Conservation (phyloP, 2,797 vertebrate species). For the Macrochelys suwanniensis region DNA sequence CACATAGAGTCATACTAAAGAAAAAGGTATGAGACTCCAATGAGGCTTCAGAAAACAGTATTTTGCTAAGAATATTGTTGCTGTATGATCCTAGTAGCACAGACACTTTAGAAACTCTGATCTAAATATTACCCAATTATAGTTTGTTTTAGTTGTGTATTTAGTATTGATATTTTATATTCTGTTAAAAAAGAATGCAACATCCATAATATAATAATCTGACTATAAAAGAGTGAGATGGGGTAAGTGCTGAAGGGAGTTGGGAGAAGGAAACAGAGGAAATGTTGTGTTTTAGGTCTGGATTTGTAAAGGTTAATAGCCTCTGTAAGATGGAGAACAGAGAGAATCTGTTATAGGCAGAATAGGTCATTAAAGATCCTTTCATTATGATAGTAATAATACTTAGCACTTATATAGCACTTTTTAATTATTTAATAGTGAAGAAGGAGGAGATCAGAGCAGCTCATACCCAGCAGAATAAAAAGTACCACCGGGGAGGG, state of each 20-base stretch:
- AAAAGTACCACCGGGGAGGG: too few relatives aligned
- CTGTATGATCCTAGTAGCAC: neutral
- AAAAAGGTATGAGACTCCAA: conserved; percentile 88
- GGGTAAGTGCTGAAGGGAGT: neutral
- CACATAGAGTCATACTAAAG: conserved; percentile 94
- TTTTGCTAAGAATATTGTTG: neutral
- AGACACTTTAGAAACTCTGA: neutral
- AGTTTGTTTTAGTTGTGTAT: neutral
- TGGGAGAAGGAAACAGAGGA: neutral
- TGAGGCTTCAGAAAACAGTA: neutral
- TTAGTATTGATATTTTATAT: neutral
- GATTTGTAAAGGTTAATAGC: neutral
- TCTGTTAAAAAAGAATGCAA: neutral
- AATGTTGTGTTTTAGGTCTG: neutral
- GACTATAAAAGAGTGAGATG: neutral
- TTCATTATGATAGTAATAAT: neutral
- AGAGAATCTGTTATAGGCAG: neutral
- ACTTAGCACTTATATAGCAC: neutral
- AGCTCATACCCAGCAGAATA: neutral
- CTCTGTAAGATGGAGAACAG: neutral
- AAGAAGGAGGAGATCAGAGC: neutral
- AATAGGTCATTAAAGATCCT: neutral
- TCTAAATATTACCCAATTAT: neutral
- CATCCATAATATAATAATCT: neutral
- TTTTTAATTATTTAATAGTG: neutral